Evolutionary conservation across 2,113 vertebrate genomes (phyloP), one percentile per base, ranked within the genome.

Genomic region (Parotia lawesii): DNA sequence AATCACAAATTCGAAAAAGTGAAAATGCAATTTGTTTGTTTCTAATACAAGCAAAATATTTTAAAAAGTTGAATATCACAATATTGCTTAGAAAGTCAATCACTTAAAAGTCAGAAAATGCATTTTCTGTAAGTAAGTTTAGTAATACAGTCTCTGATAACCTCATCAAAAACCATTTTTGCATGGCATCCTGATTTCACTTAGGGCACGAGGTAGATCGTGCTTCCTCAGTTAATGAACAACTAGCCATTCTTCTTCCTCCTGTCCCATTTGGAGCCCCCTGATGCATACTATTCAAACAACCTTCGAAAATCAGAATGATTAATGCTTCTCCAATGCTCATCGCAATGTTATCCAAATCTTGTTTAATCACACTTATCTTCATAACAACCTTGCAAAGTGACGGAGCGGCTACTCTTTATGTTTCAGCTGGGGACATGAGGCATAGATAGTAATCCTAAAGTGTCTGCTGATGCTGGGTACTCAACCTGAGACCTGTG

Each of bases 351-450:
- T 85, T 88, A 95, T 61, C 79, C 78, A 90, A 93, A 95, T 79
- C 87, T 93, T 90, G 37, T 93, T 93, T 91, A 87, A 90, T 96
- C 78, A 91, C 71, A 87, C 82, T 94, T 81, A 87, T 79, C 87
- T 96, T 94, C 45, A 13, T 91, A 94, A 91, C 33, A 90, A 57
- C 79, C 42, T 58, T 70, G 54, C 80, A 71, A 88, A 93, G 74
- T 67, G 64, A 88, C 0, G 1, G 56, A 73, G 54, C 0, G 6
- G 88, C 75, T 58, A 83, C n/a, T 86, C 64, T 85, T 93, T 62
- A 66, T 79, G 66, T 80, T 93, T 83, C 71, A 88, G 12, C 58
- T 70, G 88, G 60, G 60, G 72, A 91, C 54, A 25, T 8, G 8
- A 72, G 28, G n/a, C 42, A 38, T 9, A 53, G 50, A 66, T 5